Percentiles rank a stretch among this genome's conserved stretches.
Conservation (phyloP, 2,797 vertebrate species). For the Tragopan temminckii region DNA sequence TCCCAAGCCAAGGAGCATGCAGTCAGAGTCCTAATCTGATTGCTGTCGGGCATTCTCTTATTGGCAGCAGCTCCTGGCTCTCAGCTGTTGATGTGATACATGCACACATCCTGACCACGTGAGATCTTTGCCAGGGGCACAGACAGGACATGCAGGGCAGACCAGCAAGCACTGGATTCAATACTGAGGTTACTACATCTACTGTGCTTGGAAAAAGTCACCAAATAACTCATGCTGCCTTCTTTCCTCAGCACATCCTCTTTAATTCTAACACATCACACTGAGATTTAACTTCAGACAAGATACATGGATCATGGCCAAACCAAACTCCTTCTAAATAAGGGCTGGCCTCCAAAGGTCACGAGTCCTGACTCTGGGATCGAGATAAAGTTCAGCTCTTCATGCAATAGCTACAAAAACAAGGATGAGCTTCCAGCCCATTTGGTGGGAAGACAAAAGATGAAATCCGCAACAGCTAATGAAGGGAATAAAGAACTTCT, state of each 20-base stretch:
- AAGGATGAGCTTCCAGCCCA: background rate
- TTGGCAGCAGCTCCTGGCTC: background rate
- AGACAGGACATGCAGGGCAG: background rate
- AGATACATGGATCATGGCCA: background rate
- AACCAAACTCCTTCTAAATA: constrained; percentile 11
- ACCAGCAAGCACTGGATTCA: background rate
- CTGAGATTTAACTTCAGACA: constrained; percentile 30
- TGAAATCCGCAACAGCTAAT: background rate
- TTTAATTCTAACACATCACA: background rate
- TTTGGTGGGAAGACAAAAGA: background rate
- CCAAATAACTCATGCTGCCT: background rate
- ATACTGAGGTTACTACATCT: background rate
- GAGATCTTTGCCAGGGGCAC: background rate
- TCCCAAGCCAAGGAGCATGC: background rate
- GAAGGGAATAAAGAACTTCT: background rate
- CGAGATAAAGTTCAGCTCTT: background rate
- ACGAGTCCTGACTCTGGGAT: background rate
- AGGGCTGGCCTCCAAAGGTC: background rate
- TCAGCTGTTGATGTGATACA: background rate
- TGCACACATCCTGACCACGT: background rate
- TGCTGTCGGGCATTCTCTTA: background rate
- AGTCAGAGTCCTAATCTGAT: background rate
- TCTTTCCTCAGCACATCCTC: background rate
- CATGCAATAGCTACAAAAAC: background rate
- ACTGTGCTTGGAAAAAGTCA: background rate